phyloP scores from a whole-genome alignment of 2,888 invertebrate species.

The Napeogenes sylphis region DNA sequence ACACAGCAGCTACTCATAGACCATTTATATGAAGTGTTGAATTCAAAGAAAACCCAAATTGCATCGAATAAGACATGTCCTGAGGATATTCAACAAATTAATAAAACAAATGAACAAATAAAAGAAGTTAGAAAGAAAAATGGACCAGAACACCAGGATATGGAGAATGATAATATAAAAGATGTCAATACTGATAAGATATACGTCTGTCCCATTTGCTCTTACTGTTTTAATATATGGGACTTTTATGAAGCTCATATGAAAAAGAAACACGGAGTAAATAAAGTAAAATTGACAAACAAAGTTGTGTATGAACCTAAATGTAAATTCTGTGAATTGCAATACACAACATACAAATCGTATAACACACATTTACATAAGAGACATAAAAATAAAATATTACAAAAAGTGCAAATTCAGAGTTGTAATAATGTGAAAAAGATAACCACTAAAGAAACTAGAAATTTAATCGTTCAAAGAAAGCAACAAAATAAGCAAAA shows the following conservation, averaged over 20 bases:
- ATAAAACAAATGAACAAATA: background rate
- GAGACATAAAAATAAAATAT: constrained; percentile 25
- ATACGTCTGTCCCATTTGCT: constrained; percentile 24
- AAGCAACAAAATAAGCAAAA: background rate
- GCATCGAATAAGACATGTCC: constrained; percentile 4
- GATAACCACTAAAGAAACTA: background rate
- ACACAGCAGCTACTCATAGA: constrained; percentile 50
- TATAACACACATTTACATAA: constrained; percentile 39
- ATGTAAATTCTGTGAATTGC: constrained; percentile 44
- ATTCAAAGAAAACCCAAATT: constrained; percentile 28
- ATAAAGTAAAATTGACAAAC: constrained; percentile 21
- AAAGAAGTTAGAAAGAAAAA: constrained; percentile 6
- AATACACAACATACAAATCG: constrained; percentile 25
- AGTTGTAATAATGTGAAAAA: background rate
- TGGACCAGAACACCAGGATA: constrained; percentile 9
- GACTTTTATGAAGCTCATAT: constrained; percentile 21
- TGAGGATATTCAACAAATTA: constrained; percentile 2
- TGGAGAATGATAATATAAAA: constrained; percentile 2
- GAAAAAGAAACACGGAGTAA: constrained; percentile 23
- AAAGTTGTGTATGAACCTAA: constrained; percentile 40
- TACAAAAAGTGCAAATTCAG: constrained; percentile 2
- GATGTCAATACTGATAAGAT: constrained; percentile 7
- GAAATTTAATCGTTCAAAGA: background rate
- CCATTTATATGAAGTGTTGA: constrained; percentile 54
- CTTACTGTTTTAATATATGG: constrained; percentile 23